These are phyloP conservation scores for Pasiphila rectangulata DNA, from an alignment of 2,888 invertebrate species.

Conservation along the genomic window DNA sequence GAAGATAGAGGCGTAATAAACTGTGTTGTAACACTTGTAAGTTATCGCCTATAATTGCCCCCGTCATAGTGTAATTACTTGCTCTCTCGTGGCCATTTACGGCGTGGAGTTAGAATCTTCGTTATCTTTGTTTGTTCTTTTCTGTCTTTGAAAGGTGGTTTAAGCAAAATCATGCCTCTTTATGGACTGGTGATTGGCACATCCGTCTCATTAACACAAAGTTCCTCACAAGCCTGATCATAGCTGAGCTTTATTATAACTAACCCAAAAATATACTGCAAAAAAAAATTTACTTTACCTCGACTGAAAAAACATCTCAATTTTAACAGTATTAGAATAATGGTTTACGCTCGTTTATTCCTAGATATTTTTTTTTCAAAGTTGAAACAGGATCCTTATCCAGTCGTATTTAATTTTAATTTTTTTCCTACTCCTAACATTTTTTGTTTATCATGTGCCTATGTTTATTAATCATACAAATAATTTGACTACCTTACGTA, in stretches of 20 bases:
- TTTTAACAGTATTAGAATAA: no score
- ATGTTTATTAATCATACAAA: no score
- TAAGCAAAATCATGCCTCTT: conserved; percentile 3
- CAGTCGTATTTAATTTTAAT: no score
- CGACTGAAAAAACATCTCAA: no score
- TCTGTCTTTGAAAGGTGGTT: not conserved
- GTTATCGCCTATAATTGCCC: conserved; percentile 36
- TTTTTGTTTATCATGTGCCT: no score
- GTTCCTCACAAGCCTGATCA: not conserved
- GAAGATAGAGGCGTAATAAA: conserved; percentile 30
- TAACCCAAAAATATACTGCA: not conserved
- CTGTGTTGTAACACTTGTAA: conserved; percentile 37
- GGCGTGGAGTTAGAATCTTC: conserved; percentile 16
- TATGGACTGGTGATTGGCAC: not conserved
- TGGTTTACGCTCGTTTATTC: no score
- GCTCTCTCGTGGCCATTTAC: conserved; percentile 25
- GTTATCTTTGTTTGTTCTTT: conserved; percentile 7
- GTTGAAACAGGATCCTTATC: no score
- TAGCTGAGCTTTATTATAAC: not conserved
- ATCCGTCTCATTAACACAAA: not conserved
- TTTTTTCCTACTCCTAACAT: no score
- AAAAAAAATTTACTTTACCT: no score
- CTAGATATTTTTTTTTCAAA: no score
- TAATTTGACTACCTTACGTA: no score
- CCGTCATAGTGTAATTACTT: conserved; percentile 35